A percentile compares a stretch with the other conserved stretches of the same genome.
These are phyloP conservation scores for Philopedon plagiatum DNA, from an alignment of 2,888 invertebrate species.

Conservation along the genomic window DNA sequence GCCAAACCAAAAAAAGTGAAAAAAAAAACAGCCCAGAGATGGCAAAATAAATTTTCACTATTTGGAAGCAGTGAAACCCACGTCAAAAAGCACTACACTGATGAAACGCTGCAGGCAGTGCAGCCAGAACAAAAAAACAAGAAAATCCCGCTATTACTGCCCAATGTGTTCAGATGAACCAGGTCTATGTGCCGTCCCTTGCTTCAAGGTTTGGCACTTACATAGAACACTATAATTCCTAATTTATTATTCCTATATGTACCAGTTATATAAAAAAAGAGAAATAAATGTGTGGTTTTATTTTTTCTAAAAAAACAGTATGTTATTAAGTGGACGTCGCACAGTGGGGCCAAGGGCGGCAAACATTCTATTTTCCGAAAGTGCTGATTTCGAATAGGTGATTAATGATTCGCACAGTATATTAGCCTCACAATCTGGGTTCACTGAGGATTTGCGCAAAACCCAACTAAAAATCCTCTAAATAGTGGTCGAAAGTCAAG, in stretches of 20 bases:
- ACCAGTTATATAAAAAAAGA: conserved; percentile 2
- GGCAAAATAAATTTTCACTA: background rate
- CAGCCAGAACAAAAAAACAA: background rate
- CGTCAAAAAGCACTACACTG: background rate
- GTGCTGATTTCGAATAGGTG: no score
- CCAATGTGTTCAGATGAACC: background rate
- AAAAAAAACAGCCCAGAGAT: background rate
- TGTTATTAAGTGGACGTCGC: background rate
- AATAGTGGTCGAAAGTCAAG: no score
- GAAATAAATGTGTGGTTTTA: background rate
- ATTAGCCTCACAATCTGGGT: no score
- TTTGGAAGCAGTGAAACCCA: background rate
- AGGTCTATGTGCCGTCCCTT: background rate
- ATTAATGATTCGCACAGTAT: no score
- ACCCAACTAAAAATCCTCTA: no score
- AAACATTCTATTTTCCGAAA: no score
- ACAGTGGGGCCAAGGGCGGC: no score
- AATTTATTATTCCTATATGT: conserved; percentile 1
- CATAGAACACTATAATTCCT: conserved; percentile 12
- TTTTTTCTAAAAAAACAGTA: conserved; percentile 6
- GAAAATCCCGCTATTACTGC: conserved; percentile 3
- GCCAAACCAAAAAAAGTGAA: background rate
- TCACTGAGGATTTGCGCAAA: no score
- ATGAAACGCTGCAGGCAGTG: background rate
- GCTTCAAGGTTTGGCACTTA: conserved; percentile 1